phyloP scores from a whole-genome alignment of 2,113 vertebrate genomes.

The Rhinoptilus africanus region DNA sequence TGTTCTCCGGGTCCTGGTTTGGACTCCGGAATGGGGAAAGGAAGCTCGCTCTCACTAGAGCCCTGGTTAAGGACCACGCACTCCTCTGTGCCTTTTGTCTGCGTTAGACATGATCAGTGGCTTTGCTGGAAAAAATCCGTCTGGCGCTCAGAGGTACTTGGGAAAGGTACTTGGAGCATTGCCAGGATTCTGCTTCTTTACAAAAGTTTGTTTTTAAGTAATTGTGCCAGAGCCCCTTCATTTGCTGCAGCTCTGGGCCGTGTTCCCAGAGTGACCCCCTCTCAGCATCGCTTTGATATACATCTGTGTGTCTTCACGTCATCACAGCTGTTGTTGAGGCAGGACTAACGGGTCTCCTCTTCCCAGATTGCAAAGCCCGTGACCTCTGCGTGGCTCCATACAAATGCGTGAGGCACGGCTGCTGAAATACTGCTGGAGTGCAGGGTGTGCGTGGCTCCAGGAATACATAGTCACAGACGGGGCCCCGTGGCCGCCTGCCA shows the following conservation, averaged over 20 bases:
- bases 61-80: neutral
- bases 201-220: conserved; percentile 28
- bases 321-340: neutral
- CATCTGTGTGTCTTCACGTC: conserved; percentile 25
- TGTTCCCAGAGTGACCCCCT: neutral
- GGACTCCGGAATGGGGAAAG: neutral
- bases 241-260: neutral
- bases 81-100: conserved; percentile 44
- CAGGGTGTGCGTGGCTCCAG: neutral
- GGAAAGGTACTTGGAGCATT: neutral
- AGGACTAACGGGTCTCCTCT: neutral
- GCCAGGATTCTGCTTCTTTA: conserved; percentile 31
- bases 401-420: neutral
- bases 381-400: neutral
- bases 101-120: neutral
- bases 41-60: neutral
- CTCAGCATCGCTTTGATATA: neutral
- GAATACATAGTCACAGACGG: neutral
- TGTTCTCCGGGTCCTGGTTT: conserved; percentile 14
- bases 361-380: neutral
- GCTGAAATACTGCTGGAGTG: neutral
- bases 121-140: conserved; percentile 40
- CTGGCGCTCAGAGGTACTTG: neutral
- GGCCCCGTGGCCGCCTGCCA: neutral
- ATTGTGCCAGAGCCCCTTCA: neutral